phyloP scores from a whole-genome alignment of 1,140 invertebrate genomes.

The Meloidogyne exigua region DNA sequence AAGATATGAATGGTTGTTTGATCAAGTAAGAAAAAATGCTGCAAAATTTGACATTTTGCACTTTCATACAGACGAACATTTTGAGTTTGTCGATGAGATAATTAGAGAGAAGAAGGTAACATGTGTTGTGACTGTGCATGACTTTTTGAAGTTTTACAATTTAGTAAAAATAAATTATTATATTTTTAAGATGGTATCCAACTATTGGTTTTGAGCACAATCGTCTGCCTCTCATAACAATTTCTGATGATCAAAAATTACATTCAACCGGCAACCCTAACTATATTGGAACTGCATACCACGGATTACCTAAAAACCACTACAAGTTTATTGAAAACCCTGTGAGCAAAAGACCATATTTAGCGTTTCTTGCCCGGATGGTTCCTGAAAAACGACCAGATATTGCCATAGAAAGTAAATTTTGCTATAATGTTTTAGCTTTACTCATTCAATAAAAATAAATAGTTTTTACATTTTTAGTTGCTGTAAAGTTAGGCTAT shows the following conservation, averaged over 20 bases:
- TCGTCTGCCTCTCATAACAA: constrained; percentile 19
- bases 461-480: background rate
- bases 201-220: background rate
- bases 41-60: constrained; percentile 8
- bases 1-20: background rate
- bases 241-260: constrained; percentile 20
- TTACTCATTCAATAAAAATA: background rate
- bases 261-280: constrained; percentile 1
- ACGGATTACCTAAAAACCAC: constrained; percentile 15
- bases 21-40: background rate
- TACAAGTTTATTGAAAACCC: constrained; percentile 20
- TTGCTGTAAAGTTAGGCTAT: constrained; percentile 4
- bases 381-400: constrained; percentile 17
- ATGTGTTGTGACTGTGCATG: background rate
- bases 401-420: constrained; percentile 7
- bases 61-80: constrained; percentile 14
- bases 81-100: constrained; percentile 6
- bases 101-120: background rate
- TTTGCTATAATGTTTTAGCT: background rate
- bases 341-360: constrained; percentile 11
- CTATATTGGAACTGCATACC: constrained; percentile 17
- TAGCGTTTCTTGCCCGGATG: constrained; percentile 29
- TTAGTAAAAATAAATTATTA: background rate
- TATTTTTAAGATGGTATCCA: background rate
- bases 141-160: background rate